These are phyloP conservation scores for Garrulus glandarius DNA, from an alignment of 2,797 vertebrate species.

Conservation along the genomic window DNA sequence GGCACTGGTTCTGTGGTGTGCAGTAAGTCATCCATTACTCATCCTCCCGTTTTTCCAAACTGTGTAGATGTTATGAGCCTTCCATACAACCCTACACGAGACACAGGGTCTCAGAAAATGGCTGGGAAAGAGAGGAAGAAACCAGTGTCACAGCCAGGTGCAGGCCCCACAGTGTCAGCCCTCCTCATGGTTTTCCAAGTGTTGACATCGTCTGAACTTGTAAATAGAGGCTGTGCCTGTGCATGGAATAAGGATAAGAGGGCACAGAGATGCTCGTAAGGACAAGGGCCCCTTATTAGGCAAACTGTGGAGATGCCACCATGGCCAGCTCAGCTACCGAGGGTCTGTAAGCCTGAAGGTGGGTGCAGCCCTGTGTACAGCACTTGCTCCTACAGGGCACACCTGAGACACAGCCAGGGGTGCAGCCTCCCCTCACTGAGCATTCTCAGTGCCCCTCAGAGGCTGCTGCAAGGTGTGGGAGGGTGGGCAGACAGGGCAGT, in stretches of 20 bases:
- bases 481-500: neutral
- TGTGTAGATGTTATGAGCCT: neutral
- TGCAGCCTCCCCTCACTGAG: neutral
- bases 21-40: neutral
- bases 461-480: neutral
- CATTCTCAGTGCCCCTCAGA: neutral
- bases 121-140: neutral
- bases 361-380: neutral
- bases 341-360: neutral
- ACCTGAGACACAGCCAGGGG: neutral
- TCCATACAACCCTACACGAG: neutral
- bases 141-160: accelerated
- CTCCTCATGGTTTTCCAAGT: neutral
- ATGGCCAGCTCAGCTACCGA: accelerated
- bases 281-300: neutral
- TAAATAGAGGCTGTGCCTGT: neutral
- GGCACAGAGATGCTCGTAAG: neutral
- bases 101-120: neutral
- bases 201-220: neutral
- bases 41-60: neutral
- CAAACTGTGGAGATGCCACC: neutral
- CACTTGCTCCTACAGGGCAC: neutral
- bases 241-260: neutral
- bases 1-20: neutral
- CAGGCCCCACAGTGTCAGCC: accelerated